Conservation (phyloP, 2,113 vertebrate genomes). For the Catharus minimus region DNA sequence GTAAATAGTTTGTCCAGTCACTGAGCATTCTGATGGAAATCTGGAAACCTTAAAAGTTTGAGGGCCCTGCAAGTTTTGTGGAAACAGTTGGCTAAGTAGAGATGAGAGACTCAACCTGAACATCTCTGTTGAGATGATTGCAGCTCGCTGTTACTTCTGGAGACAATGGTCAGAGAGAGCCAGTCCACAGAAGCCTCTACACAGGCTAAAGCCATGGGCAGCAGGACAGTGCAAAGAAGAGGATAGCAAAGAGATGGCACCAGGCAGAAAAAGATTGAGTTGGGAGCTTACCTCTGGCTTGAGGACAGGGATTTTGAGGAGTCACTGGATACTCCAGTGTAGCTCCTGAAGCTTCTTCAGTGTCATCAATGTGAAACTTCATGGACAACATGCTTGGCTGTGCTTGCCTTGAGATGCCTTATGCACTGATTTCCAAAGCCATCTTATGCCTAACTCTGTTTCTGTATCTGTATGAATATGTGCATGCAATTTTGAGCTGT, state of each 20-base stretch:
- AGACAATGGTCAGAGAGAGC: background rate
- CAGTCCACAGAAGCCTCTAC: background rate
- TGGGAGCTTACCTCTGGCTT: background rate
- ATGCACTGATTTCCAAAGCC: background rate
- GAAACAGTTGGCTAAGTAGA: background rate
- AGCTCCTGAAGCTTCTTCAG: background rate
- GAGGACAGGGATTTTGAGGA: background rate
- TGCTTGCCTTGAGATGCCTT: background rate
- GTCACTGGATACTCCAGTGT: fast-evolving
- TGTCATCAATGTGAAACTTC: background rate
- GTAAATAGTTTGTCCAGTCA: background rate
- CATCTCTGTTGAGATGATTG: background rate
- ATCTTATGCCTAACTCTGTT: background rate
- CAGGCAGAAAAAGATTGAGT: background rate
- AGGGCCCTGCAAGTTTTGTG: background rate
- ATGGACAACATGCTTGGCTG: background rate
- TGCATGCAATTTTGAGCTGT: background rate
- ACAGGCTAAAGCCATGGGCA: background rate
- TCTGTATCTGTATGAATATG: background rate
- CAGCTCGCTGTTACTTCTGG: background rate
- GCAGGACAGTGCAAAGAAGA: background rate
- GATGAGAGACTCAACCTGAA: background rate
- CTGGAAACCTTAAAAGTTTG: background rate
- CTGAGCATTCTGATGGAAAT: background rate
- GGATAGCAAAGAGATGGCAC: background rate